phyloP scores from a whole-genome alignment of 2,888 invertebrate genomes.

The Mythimna pallens region DNA sequence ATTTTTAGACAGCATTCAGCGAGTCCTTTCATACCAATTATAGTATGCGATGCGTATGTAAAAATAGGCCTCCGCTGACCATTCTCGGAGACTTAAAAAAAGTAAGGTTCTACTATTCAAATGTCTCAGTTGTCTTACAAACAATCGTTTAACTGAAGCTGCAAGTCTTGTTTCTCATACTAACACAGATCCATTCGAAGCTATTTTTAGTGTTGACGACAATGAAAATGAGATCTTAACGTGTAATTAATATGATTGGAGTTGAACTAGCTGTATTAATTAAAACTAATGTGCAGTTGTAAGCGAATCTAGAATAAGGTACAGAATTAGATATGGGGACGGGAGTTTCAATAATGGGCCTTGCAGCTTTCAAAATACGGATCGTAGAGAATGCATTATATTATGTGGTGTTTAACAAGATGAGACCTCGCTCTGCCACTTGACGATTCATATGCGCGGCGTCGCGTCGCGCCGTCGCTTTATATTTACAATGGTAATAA shows the following conservation, averaged over 20 bases:
- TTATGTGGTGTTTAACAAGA: constrained; percentile 46
- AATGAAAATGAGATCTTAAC: constrained; percentile 72
- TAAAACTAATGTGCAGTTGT: constrained; percentile 74
- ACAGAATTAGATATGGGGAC: constrained; percentile 23
- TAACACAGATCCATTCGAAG: constrained; percentile 68
- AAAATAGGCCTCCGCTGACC: constrained; percentile 79
- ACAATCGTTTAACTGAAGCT: constrained; percentile 74
- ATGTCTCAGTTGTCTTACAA: constrained; percentile 75
- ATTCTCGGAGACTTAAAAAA: constrained; percentile 72
- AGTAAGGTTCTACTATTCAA: constrained; percentile 79
- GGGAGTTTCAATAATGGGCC: constrained; percentile 30
- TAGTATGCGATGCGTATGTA: constrained; percentile 70
- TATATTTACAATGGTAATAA: constrained; percentile 72
- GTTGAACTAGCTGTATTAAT: constrained; percentile 75
- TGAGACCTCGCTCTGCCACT: constrained; percentile 66
- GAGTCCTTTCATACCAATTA: constrained; percentile 70
- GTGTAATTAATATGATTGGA: constrained; percentile 78
- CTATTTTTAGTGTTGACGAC: constrained; percentile 71
- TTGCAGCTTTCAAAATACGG: constrained; percentile 39
- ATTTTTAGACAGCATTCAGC: constrained; percentile 67
- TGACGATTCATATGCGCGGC: constrained; percentile 73
- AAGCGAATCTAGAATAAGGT: constrained; percentile 67
- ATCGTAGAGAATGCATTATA: constrained; percentile 25
- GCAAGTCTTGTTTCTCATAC: constrained; percentile 70
- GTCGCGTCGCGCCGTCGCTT: constrained; percentile 65